These are phyloP conservation scores for Lepidurus couesii DNA, from an alignment of 1,140 invertebrate species.

Conservation along the genomic window DNA sequence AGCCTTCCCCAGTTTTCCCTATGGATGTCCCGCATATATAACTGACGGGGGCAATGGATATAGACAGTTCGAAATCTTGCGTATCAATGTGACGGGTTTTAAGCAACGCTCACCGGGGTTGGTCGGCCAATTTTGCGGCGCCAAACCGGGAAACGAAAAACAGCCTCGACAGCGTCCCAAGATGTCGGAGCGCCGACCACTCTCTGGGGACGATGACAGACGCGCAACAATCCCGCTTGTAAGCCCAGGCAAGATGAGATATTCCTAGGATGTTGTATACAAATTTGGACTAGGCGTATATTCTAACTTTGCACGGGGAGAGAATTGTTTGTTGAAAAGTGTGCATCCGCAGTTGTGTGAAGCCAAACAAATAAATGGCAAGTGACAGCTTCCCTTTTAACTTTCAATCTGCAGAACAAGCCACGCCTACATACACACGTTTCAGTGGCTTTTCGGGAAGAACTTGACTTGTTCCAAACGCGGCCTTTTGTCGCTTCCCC, in stretches of 20 bases:
- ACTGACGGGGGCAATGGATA: too few species aligned
- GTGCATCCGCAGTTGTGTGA: slow-evolving; percentile 21
- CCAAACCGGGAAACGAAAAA: neutral
- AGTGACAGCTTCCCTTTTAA: slow-evolving; percentile 19
- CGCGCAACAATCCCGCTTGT: slow-evolving; percentile 2
- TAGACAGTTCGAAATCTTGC: too few species aligned
- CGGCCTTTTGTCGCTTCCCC: too few species aligned
- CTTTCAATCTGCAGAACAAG: slow-evolving; percentile 2
- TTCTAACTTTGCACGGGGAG: neutral
- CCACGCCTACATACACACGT: neutral
- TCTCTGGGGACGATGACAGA: slow-evolving; percentile 3
- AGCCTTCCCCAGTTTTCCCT: too few species aligned
- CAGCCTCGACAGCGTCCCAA: neutral
- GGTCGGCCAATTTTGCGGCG: neutral
- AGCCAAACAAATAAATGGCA: slow-evolving; percentile 22
- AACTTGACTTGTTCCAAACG: neutral
- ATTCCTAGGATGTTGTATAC: slow-evolving; percentile 15
- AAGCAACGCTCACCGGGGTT: neutral
- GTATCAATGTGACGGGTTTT: neutral
- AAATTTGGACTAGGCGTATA: neutral
- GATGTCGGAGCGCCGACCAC: neutral
- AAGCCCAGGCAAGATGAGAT: slow-evolving; percentile 18
- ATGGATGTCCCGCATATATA: too few species aligned
- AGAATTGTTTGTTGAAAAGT: slow-evolving; percentile 22
- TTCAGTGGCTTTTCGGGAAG: too few species aligned